Conservation (phyloP, 2,113 vertebrate species). For the Podarcis cretensis region DNA sequence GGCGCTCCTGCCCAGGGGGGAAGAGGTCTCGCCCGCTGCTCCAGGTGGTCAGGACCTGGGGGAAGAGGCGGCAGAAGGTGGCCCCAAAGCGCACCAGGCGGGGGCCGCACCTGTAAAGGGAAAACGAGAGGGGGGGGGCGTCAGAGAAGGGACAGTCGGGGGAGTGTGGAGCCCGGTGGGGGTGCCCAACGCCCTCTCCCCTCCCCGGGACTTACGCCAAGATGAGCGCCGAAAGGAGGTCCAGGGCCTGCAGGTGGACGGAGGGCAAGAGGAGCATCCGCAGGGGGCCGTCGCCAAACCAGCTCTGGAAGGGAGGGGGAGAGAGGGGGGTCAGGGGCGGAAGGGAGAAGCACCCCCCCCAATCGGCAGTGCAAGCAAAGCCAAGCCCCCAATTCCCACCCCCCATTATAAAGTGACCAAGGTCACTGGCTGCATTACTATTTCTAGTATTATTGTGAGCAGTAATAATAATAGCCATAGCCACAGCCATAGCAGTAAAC, state of each 20-base stretch:
- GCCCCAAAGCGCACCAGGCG: conserved; percentile 83
- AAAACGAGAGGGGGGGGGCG: neutral
- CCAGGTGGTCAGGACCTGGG: conserved; percentile 87
- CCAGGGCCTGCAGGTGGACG: conserved; percentile 81
- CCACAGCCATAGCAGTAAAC: no score
- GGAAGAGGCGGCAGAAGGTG: conserved; percentile 83
- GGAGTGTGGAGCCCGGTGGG: no score
- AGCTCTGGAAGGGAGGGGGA: conserved; percentile 68
- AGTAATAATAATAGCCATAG: no score
- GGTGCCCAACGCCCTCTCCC: neutral
- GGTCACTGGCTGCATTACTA: no score
- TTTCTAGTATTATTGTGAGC: no score
- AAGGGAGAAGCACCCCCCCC: no score
- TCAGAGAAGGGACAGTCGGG: no score
- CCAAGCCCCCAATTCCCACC: no score
- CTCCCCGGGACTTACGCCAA: conserved; percentile 82
- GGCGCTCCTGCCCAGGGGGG: conserved; percentile 81
- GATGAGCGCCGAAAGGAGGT: conserved; percentile 84
- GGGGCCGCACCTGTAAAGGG: conserved; percentile 68
- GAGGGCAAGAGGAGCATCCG: conserved; percentile 83
- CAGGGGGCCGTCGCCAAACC: conserved; percentile 85
- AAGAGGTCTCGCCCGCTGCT: conserved; percentile 61
- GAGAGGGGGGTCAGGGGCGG: neutral
- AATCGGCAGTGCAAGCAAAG: no score
- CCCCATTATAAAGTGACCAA: no score